Evolutionary conservation across 2,797 vertebrate species (phyloP).

Genomic region (Macrochelys suwanniensis): DNA sequence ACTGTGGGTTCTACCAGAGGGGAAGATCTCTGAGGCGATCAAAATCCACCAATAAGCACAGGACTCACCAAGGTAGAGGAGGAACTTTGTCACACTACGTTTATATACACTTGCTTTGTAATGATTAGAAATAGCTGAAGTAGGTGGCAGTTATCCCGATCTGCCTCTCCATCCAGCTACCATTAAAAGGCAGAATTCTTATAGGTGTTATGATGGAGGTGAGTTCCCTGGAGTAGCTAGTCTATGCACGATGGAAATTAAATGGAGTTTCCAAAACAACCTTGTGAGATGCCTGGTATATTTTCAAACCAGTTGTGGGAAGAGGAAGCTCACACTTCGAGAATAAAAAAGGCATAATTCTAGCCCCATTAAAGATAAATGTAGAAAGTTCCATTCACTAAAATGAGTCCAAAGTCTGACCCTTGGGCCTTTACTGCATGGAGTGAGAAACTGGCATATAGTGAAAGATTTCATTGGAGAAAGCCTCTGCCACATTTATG

Average conservation of each 20-base stretch:
- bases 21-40: no score
- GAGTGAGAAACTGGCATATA: neutral
- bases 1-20: no score
- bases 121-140: neutral
- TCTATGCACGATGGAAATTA: neutral
- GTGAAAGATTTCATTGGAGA: neutral
- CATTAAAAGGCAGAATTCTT: neutral
- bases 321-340: neutral
- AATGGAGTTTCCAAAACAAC: neutral
- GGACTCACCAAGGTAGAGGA: no score
- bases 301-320: neutral
- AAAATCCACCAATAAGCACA: no score
- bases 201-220: neutral
- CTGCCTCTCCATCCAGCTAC: neutral
- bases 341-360: neutral
- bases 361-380: neutral
- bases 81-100: no score
- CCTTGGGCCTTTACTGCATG: neutral
- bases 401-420: neutral
- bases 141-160: neutral
- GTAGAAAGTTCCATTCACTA: neutral
- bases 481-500: neutral
- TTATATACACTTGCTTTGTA: neutral
- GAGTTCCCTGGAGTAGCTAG: neutral
- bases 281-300: neutral